These are phyloP conservation scores for Elachura formosa DNA, from an alignment of 2,113 vertebrate genomes.

Conservation along the genomic window DNA sequence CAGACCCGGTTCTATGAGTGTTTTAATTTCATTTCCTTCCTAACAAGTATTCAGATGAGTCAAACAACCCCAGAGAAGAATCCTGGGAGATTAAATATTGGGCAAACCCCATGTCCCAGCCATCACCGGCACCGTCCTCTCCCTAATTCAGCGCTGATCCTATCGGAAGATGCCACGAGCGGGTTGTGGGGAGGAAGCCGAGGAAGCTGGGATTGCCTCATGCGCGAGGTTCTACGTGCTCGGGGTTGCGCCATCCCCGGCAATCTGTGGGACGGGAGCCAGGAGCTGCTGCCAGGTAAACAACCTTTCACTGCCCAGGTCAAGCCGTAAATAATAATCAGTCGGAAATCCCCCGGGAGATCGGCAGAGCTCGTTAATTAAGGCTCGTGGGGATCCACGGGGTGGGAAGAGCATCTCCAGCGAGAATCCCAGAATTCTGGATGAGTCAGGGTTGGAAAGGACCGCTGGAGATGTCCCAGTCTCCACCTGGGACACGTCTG, in stretches of 20 bases:
- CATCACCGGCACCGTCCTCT: rapidly evolving
- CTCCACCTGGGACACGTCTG: rapidly evolving
- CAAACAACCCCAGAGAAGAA: background rate
- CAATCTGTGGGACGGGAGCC: background rate
- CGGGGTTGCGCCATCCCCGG: background rate
- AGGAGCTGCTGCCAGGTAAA: background rate
- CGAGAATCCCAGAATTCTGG: background rate
- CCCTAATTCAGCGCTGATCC: background rate
- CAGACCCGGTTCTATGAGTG: rapidly evolving
- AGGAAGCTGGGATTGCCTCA: background rate
- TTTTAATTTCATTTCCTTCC: background rate
- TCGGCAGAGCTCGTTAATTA: rapidly evolving
- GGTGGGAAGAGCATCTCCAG: no score
- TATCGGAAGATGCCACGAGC: background rate
- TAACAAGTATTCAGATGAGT: background rate
- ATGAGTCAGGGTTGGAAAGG: background rate
- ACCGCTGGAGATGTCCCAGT: background rate
- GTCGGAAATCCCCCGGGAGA: background rate
- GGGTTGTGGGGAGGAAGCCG: background rate
- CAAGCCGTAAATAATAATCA: background rate
- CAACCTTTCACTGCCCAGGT: background rate
- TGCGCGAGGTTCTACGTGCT: background rate
- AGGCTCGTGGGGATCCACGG: no score
- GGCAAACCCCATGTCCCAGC: background rate
- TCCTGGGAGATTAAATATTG: background rate